Evolutionary conservation across 2,113 vertebrate species (phyloP).

Genomic region (Tapirus terrestris): DNA sequence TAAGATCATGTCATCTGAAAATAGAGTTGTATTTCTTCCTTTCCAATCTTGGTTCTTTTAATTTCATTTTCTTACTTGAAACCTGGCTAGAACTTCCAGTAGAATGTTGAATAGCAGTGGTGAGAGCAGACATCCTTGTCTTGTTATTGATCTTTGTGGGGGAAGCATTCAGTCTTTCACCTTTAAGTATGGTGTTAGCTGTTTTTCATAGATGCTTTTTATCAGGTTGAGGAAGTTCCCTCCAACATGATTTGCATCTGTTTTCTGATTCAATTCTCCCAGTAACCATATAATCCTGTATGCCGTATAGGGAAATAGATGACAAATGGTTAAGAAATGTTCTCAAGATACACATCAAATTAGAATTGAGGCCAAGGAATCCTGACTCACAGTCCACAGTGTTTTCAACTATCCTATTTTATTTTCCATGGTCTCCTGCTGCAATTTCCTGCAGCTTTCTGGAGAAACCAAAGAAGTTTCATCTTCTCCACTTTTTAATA

Average conservation of each 20-base stretch:
- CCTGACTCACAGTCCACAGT: not conserved
- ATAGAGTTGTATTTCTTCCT: not conserved
- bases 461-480: not conserved
- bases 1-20: slow-evolving; percentile 30
- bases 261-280: slow-evolving; percentile 12
- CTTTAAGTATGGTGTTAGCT: not conserved
- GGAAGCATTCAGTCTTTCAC: slow-evolving; percentile 1
- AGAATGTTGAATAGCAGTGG: not conserved
- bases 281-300: not conserved
- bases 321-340: slow-evolving; percentile 48
- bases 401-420: slow-evolving; percentile 16
- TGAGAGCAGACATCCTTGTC: not conserved
- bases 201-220: slow-evolving; percentile 45
- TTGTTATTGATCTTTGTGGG: not conserved
- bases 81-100: not conserved
- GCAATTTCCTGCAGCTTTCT: not conserved
- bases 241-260: not conserved
- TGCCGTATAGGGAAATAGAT: not conserved
- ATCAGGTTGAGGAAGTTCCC: slow-evolving; percentile 22
- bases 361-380: not conserved
- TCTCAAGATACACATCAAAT: slow-evolving; percentile 16
- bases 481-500: not conserved
- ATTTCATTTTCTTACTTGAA: not conserved
- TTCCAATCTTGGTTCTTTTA: slow-evolving; percentile 23
- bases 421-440: not conserved